Evolutionary conservation across 2,888 invertebrate species (phyloP), one percentile per base, ranked within the genome.

Genomic region (Amphipyra tragopoginis): DNA sequence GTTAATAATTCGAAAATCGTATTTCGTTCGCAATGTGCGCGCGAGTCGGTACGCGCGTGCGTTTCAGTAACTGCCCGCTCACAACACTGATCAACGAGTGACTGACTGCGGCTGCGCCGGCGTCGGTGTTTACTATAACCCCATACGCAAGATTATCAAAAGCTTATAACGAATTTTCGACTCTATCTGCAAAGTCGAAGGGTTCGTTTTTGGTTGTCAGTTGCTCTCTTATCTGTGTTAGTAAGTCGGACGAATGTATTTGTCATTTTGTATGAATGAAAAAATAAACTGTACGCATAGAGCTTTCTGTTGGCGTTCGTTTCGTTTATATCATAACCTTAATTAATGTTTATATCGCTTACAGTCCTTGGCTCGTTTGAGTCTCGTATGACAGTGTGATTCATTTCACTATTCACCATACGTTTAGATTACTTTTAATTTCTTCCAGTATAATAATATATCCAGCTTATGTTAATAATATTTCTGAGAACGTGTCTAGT

Each of bases 241-340:
- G 93, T 93, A 89, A 92, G 86, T 87, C 89, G 86, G 86, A 88
- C 89, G 89, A 87, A 89, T 91, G 93, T 92, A 92, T 93, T 91
- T 90, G 92, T 93, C 91, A 90, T 91, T 68, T 89, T 86, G 86
- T 87, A 92, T 93, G 94, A 94, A 94, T 94, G 93, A 91, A 93
- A 91, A 90, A 91, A 92, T 92, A 91, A 92, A 92, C 87, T 91
- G 80, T 82, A 84, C 85, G 84, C 86, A 86, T 89, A 89, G 90
- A 93, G 91, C 93, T 93, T 94, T 94, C 87, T 90, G 93, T 87
- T 86, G 87, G 84, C 81, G 80, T 88, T 86, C 85, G 84, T 90
- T 92, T 90, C 84, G 87, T 90, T 91, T 89, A 86, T 87, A 88
- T 86, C 86, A 90, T 93, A 93, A 88, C 92, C 91, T 93, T 93